phyloP scores from a whole-genome alignment of 1,140 invertebrate species.

The Leptestheria dahalacensis region DNA sequence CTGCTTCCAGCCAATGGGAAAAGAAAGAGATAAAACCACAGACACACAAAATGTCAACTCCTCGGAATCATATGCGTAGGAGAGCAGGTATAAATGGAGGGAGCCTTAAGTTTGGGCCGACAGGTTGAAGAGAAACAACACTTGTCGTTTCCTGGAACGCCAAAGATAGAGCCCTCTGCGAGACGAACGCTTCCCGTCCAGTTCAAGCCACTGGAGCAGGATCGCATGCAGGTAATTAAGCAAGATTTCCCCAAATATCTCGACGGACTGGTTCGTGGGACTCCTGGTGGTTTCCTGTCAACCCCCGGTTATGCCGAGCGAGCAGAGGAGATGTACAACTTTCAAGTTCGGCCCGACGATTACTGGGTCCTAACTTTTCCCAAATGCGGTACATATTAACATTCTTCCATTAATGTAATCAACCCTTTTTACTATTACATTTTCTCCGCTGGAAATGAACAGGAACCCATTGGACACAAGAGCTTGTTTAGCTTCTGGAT shows the following conservation, averaged over 20 bases:
- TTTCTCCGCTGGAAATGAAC: conserved; percentile 19
- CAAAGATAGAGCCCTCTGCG: neutral
- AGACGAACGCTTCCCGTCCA: neutral
- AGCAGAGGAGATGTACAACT: conserved; percentile 28
- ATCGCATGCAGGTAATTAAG: neutral
- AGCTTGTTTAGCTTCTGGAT: conserved; percentile 57
- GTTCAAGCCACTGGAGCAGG: neutral
- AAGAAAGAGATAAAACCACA: too few species aligned
- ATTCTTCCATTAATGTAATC: too few species aligned
- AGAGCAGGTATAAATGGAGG: too few species aligned
- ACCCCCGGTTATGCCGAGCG: conserved; percentile 24
- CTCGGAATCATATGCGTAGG: too few species aligned
- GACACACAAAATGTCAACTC: too few species aligned
- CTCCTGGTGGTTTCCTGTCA: conserved; percentile 17
- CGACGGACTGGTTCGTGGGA: conserved; percentile 3
- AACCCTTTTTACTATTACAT: too few species aligned
- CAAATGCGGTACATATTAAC: conserved; percentile 30
- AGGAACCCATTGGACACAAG: conserved; percentile 75
- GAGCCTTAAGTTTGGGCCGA: too few species aligned
- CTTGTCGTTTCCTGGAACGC: too few species aligned
- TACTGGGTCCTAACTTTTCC: conserved; percentile 37
- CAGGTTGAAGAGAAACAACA: too few species aligned
- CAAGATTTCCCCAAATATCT: conserved; percentile 8
- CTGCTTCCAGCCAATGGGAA: too few species aligned
- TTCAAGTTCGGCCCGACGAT: conserved; percentile 31